Percentiles rank a stretch among this genome's conserved stretches.
phyloP scores from a whole-genome alignment of 2,113 vertebrate species.

The Morone saxatilis region DNA sequence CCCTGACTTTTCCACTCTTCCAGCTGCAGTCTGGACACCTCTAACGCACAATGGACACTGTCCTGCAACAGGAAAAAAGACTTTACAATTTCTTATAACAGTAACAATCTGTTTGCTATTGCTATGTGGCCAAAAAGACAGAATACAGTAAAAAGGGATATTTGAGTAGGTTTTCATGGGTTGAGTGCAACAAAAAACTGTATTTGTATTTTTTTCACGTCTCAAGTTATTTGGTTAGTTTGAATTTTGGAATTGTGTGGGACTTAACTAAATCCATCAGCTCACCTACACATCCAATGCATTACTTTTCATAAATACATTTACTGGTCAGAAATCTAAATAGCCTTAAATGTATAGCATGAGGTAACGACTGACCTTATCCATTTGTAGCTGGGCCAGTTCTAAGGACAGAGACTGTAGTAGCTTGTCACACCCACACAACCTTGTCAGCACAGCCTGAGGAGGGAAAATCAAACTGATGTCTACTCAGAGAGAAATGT shows the following conservation, averaged over 20 bases:
- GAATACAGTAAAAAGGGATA: neutral
- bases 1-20: constrained; percentile 77
- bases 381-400: constrained; percentile 85
- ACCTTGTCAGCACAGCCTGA: constrained; percentile 87
- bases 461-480: constrained; percentile 18
- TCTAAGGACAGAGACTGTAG: constrained; percentile 87
- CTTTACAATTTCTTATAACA: neutral
- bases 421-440: constrained; percentile 91
- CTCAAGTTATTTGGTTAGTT: neutral
- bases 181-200: neutral
- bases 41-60: constrained; percentile 88
- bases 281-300: neutral
- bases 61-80: constrained; percentile 75
- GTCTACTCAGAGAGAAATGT: constrained; percentile 6
- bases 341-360: neutral
- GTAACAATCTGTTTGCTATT: neutral
- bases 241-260: neutral
- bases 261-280: too few species aligned
- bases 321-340: neutral
- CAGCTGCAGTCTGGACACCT: constrained; percentile 87
- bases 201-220: neutral
- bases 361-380: constrained; percentile 84
- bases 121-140: neutral
- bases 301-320: neutral
- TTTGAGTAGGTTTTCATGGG: neutral